phyloP scores from a whole-genome alignment of 2,888 invertebrate species.

The Hemicrepidius hirtus region DNA sequence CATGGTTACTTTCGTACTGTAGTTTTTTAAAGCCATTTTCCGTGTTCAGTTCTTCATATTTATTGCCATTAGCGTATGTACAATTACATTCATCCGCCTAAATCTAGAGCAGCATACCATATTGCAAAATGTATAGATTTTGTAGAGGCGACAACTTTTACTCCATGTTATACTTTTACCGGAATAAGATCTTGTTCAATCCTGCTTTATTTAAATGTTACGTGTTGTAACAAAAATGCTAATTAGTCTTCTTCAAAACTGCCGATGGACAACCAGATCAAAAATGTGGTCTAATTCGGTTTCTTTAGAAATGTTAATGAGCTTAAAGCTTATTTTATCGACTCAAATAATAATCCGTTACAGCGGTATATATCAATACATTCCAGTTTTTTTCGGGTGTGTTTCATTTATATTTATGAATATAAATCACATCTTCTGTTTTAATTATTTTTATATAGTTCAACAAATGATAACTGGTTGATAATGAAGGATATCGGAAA shows the following conservation, averaged over 20 bases:
- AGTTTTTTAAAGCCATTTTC: neutral
- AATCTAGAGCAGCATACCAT: constrained; percentile 16
- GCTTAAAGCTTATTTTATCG: too few species aligned
- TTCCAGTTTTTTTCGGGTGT: too few species aligned
- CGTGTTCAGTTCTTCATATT: neutral
- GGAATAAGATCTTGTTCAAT: constrained; percentile 1
- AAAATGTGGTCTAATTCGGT: neutral
- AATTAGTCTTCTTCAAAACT: neutral
- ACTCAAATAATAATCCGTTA: too few species aligned
- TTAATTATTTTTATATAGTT: too few species aligned
- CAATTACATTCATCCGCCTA: constrained; percentile 26
- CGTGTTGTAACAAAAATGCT: neutral
- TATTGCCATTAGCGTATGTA: constrained; percentile 7
- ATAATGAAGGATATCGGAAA: too few species aligned
- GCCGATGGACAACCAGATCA: neutral
- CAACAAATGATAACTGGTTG: too few species aligned
- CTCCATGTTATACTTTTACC: constrained; percentile 18
- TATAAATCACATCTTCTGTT: too few species aligned
- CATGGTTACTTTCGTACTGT: neutral
- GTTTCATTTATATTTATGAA: too few species aligned
- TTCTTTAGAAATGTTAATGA: neutral
- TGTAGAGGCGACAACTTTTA: constrained; percentile 24
- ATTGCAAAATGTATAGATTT: constrained; percentile 13
- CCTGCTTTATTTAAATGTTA: neutral
- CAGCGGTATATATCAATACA: too few species aligned